Evolutionary conservation across 2,113 vertebrate species (phyloP), one percentile per base, ranked within the genome.

Genomic region (Gnathonemus longibarbis): DNA sequence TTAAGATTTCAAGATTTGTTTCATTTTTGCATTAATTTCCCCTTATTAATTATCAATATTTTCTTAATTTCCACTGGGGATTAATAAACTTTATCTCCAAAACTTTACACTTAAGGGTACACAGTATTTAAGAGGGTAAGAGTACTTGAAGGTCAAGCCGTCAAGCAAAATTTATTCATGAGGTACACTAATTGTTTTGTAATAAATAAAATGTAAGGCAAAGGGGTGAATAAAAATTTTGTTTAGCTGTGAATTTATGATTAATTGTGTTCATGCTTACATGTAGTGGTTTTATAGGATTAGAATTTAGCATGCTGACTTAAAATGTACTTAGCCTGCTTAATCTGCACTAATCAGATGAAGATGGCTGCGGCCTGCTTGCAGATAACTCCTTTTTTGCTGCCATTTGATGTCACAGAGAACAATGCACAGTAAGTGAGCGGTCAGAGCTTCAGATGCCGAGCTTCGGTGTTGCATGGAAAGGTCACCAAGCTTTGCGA

Each of bases 251-350:
- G 9, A 35, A 42, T 87, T 53, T 35, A 39, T 50, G 24, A 17
- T 86, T 86, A n/a, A 19, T 52, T 86, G 46, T 86, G 5, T 50
- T 52, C 48, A 52, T 50, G 10, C 48, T 86, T 50, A 52, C 17
- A 42, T 50, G 46, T 48, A 24, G 21, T 31, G 48, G 9, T 86
- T 52, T 48, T 50, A 50, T 50, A 27, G 91, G 92, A 93, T 93
- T 92, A 93, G 91, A 90, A 84, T 80, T 56, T 53, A 35, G 56
- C 31, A 50, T 53, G 88, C 53, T 90, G 84, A 92, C 35, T 88
- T 15, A 53, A 62, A 83, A 87, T 77, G 70, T 74, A 91, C 58
- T 87, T 91, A 70, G 84, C 83, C 24, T 21, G 46, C 50, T 48
- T 89, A 89, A 87, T 89, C 58, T 83, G 83, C 24, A 21, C 35